Base-by-base conservation (phyloP, 1,140 invertebrate genomes). In the Apocrypta bakeri region DNA sequence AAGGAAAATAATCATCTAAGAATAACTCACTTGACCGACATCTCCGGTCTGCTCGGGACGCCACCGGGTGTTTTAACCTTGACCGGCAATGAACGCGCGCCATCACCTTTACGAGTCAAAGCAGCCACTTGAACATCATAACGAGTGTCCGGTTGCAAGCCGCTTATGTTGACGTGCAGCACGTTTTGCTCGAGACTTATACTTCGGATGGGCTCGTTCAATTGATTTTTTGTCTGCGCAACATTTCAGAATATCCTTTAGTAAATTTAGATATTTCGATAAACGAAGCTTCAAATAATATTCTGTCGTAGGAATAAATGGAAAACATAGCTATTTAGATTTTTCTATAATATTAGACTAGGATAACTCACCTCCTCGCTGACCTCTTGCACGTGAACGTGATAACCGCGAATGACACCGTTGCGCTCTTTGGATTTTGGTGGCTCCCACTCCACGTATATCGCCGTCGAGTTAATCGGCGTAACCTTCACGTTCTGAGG, bases 401-500 rank as follows among this genome's bases (percentile, higher is more conserved):
- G 98, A 92, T 99, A 99, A 3, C 98, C 98, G 42, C 98, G 94
- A 85, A 99, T 99, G 74, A 99, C 96, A n/a, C 98, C 98, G 91
- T 99, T 98, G 82, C 96, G 95, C 85, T 99, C 97, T 88, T 97
- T 97, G 83, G 96, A 95, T 75, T 94, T 93, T 0, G 98, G 98
- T 1, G 97, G 96, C 88, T 96, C 96, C 98, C 98, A 99, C 71
- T 95, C 94, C 11, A 99, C 97, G 87, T 95, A 95, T 85, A 99
- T 96, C 7, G 97, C 95, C 1, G 98, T 99, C 0, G 98, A 99
- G 93, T 99, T 99, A 88, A 99, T 94, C 7, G 96, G 93, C 71
- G 93, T 94, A 1, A 96, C 96, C 91, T 95, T 96, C 42, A 99
- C 97, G 87, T 98, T 96, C 89, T 97, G 95, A 66, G 98, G 98